A percentile compares a stretch with the other conserved stretches of the same genome.
Conservation (phyloP, 2,888 invertebrate species). For the Andrena fulva region DNA sequence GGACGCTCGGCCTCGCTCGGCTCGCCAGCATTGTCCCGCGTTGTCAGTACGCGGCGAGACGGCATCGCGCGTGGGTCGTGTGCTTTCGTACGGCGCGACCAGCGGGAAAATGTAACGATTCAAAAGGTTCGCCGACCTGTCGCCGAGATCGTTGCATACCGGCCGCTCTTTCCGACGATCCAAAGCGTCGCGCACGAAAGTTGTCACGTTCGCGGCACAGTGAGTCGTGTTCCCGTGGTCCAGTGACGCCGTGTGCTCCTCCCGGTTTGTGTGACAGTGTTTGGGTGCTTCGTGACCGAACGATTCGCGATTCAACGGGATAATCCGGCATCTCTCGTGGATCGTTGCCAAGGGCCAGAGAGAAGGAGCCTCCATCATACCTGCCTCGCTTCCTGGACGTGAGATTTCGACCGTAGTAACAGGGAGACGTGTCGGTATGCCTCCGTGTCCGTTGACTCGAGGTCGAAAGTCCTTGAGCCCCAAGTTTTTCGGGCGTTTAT, state of each 20-base stretch:
- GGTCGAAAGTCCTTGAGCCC: constrained; percentile 57
- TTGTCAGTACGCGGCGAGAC: constrained; percentile 83
- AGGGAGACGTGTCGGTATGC: constrained; percentile 61
- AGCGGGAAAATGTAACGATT: constrained; percentile 71
- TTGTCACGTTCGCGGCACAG: constrained; percentile 5
- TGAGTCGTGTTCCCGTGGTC: constrained; percentile 4
- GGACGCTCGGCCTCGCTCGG: constrained; percentile 76
- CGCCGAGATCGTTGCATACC: background rate
- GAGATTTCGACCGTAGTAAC: constrained; percentile 44
- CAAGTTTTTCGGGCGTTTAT: constrained; percentile 65
- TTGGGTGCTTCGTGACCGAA: constrained; percentile 30
- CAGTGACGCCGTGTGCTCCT: constrained; percentile 18
- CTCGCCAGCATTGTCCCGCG: constrained; percentile 74
- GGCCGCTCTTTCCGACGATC: background rate
- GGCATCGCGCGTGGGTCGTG: constrained; percentile 75
- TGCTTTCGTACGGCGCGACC: constrained; percentile 24
- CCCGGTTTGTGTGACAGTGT: constrained; percentile 42
- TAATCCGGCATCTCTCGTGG: constrained; percentile 13
- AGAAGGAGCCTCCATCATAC: background rate
- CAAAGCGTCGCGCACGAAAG: background rate
- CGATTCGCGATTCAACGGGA: background rate
- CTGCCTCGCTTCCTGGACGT: constrained; percentile 8
- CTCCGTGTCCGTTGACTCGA: constrained; percentile 35
- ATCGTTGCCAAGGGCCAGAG: constrained; percentile 2
- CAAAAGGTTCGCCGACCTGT: constrained; percentile 29